These are phyloP conservation scores for Columbina picui DNA, from an alignment of 2,113 vertebrate species.

Conservation along the genomic window DNA sequence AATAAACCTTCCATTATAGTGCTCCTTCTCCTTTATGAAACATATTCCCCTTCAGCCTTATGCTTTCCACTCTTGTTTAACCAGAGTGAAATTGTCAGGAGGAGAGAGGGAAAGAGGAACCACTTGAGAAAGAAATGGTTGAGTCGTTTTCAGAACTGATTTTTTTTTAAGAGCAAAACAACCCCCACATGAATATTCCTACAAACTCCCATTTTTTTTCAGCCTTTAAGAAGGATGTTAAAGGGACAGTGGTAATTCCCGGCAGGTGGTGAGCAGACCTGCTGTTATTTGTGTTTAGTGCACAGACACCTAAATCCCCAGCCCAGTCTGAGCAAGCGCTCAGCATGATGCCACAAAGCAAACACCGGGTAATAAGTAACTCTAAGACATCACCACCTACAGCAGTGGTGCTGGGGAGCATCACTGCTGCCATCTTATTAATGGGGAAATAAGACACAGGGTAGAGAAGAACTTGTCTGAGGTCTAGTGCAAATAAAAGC, in stretches of 20 bases:
- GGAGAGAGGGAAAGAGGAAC: not conserved
- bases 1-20: not conserved
- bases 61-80: not conserved
- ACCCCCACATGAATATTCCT: accelerated
- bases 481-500: not conserved
- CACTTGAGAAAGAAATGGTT: not conserved
- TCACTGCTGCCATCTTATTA: not conserved
- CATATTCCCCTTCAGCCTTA: not conserved
- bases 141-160: not conserved
- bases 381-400: not conserved
- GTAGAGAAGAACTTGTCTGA: not conserved
- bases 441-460: not conserved
- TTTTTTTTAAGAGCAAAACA: not conserved
- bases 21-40: not conserved
- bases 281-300: not conserved
- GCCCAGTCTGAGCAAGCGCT: accelerated
- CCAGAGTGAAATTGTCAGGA: not conserved
- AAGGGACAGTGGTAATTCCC: not conserved
- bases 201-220: not conserved
- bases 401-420: not conserved
- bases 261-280: not conserved
- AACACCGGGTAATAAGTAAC: not conserved
- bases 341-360: not conserved
- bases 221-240: not conserved
- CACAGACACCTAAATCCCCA: not conserved